A percentile compares a stretch with the other conserved stretches of the same genome.
Conservation (phyloP, 2,113 vertebrate species). For the Epinephelus lanceolatus region DNA sequence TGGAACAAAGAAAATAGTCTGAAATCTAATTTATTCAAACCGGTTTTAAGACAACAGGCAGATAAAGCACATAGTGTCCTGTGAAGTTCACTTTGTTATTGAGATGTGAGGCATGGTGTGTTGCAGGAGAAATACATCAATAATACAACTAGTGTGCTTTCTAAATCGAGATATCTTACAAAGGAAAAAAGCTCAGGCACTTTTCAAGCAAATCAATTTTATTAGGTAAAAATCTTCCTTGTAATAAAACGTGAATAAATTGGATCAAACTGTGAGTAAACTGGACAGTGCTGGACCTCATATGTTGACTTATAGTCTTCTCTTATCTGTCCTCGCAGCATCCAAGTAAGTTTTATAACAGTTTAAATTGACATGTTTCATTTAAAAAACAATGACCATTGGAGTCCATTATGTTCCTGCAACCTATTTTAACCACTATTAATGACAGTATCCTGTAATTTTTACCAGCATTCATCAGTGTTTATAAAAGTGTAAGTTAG, state of each 20-base stretch:
- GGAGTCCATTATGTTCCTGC: background rate
- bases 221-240: background rate
- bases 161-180: background rate
- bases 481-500: conserved; percentile 18
- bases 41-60: background rate
- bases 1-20: background rate
- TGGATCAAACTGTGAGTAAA: background rate
- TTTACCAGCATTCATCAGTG: background rate
- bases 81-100: background rate
- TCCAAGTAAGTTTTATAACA: background rate
- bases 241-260: background rate
- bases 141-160: background rate
- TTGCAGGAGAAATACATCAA: background rate
- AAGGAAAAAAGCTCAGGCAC: background rate
- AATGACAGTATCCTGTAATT: background rate
- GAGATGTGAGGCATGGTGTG: background rate
- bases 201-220: conserved; percentile 1
- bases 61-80: background rate
- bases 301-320: background rate
- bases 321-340: background rate
- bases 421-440: background rate
- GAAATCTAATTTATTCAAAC: conserved; percentile 7
- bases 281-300: background rate
- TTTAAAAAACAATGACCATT: conserved; percentile 6
- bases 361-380: background rate